Evolutionary conservation across 2,888 invertebrate species (phyloP).

Genomic region (Heliconius cydno): DNA sequence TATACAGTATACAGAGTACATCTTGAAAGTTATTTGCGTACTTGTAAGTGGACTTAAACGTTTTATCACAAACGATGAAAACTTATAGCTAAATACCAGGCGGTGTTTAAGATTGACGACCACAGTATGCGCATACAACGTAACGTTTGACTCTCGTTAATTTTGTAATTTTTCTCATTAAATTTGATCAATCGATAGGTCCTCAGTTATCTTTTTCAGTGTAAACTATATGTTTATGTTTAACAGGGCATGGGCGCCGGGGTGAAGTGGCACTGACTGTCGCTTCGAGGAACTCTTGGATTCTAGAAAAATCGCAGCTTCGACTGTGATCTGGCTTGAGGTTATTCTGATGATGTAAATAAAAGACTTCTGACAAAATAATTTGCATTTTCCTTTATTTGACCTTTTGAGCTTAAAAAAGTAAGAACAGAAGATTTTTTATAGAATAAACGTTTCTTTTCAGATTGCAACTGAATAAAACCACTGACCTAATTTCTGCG

Average conservation of each 20-base stretch:
- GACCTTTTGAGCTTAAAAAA: not conserved
- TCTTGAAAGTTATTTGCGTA: conserved; percentile 12
- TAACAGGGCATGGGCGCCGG: conserved; percentile 55
- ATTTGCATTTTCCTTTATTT: not conserved
- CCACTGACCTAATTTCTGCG: conserved; percentile 10
- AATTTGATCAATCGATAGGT: not conserved
- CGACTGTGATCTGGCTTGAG: not conserved
- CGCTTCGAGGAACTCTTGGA: not conserved
- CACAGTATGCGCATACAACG: conserved; percentile 16
- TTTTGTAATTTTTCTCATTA: conserved; percentile 2
- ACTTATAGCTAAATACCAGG: conserved; percentile 1
- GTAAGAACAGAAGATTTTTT: not conserved
- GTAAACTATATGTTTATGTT: conserved; percentile 45
- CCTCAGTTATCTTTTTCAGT: not conserved
- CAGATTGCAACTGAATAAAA: conserved; percentile 5
- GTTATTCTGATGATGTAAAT: conserved; percentile 3
- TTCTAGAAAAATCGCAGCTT: not conserved
- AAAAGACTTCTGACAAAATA: not conserved
- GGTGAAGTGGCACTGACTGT: conserved; percentile 46
- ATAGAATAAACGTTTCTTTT: conserved; percentile 6
- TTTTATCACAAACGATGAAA: conserved; percentile 7
- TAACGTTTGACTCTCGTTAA: conserved; percentile 1
- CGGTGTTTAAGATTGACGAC: conserved; percentile 9
- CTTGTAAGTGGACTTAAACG: not conserved
- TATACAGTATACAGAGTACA: not conserved